These are phyloP conservation scores for Bombus impatiens DNA, from an alignment of 1,140 invertebrate species.

Conservation along the genomic window DNA sequence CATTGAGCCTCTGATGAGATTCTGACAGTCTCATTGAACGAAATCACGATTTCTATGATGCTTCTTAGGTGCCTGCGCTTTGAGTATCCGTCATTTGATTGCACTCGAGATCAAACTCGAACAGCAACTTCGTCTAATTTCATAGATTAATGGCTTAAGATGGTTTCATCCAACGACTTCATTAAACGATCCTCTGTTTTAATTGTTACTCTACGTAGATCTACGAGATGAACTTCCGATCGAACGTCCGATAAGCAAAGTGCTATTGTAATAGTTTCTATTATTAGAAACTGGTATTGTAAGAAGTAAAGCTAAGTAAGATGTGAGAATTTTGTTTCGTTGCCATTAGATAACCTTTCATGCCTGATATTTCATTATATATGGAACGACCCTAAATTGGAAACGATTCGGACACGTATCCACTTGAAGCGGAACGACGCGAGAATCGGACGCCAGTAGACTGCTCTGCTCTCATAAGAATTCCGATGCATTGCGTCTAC, in stretches of 20 bases:
- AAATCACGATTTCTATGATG: neutral
- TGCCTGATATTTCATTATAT: neutral
- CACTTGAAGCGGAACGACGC: neutral
- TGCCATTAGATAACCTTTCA: neutral
- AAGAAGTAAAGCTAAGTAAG: neutral
- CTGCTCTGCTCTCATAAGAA: slow-evolving; percentile 71
- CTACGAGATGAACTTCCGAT: too few relatives aligned
- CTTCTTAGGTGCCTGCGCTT: neutral
- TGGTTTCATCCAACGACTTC: neutral
- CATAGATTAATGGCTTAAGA: too few relatives aligned
- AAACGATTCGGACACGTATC: slow-evolving; percentile 31
- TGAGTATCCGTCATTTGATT: neutral
- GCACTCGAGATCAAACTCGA: slow-evolving; percentile 3
- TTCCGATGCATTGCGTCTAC: slow-evolving; percentile 67
- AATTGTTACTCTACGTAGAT: too few relatives aligned
- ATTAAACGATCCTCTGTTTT: neutral
- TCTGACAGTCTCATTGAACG: slow-evolving; percentile 3
- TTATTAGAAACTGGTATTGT: neutral
- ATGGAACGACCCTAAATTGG: slow-evolving; percentile 16
- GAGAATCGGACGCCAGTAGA: slow-evolving; percentile 1
- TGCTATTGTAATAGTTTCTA: too few relatives aligned
- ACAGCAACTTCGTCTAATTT: neutral
- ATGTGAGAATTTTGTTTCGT: neutral
- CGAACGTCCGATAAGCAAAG: too few relatives aligned
- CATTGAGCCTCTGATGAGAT: slow-evolving; percentile 13